Evolutionary conservation across 2,888 invertebrate genomes (phyloP).

Genomic region (Heliconius charithonia): DNA sequence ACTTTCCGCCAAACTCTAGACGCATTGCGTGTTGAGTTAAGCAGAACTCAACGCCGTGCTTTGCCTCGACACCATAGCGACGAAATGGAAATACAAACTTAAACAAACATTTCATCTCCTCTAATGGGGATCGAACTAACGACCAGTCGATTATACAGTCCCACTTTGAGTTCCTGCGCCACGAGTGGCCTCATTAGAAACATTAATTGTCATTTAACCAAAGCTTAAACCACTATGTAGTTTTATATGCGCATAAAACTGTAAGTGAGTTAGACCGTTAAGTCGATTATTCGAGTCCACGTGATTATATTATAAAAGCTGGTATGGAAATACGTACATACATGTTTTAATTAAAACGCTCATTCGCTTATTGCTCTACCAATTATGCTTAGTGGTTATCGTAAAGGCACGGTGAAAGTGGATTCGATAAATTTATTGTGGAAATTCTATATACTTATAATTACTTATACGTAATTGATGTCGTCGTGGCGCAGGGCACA

Average conservation of each 20-base stretch:
- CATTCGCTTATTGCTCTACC: constrained; percentile 47
- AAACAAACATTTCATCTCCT: too few relatives aligned
- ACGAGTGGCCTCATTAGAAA: not conserved
- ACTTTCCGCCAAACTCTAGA: too few relatives aligned
- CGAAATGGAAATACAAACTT: too few relatives aligned
- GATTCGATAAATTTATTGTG: constrained; percentile 38
- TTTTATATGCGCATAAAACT: constrained; percentile 27
- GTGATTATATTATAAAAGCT: constrained; percentile 45
- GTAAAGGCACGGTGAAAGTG: constrained; percentile 47
- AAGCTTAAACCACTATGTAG: constrained; percentile 12
- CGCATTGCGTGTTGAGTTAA: too few relatives aligned
- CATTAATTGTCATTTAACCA: constrained; percentile 8
- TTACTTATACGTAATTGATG: too few relatives aligned
- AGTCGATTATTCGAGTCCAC: constrained; percentile 39
- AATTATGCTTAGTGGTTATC: constrained; percentile 50
- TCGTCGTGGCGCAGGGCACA: too few relatives aligned
- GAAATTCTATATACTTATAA: constrained; percentile 13
- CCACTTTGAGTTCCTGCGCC: too few relatives aligned
- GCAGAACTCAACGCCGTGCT: too few relatives aligned
- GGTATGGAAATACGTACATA: constrained; percentile 49
- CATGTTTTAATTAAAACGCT: constrained; percentile 49
- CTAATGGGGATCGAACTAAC: too few relatives aligned
- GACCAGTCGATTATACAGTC: too few relatives aligned
- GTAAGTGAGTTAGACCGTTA: constrained; percentile 34
- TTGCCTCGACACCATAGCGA: too few relatives aligned